Base-by-base conservation (phyloP, 2,888 invertebrate genomes). In the Allolobophora icterica region DNA sequence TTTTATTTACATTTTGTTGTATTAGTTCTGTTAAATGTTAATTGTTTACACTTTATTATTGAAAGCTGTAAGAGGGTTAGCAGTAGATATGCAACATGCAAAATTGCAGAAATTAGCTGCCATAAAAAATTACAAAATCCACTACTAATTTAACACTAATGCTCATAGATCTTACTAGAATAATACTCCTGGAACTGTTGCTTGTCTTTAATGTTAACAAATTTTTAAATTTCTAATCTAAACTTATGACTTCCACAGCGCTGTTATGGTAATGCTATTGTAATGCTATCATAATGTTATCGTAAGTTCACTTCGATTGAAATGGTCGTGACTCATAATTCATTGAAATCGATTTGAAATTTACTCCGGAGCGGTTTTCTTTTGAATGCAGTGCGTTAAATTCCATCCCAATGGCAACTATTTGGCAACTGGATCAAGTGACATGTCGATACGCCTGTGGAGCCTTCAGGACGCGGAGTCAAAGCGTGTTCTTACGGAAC, bases 391-490 rank as follows among this genome's bases (percentile, higher is more conserved):
- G 97, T 97, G 97, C 94, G 96, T 98, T n/a, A 97, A 97, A 94
- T 98, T 99, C 96, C 99, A 99, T 96, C 98, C 98, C 0, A 99
- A 98, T 95, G 97, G 97, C 93, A 97, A 97, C 93, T 98, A 99
- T 95, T 94, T 98, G 93, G 98, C 98, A 83, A 97, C 98, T 0
- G 98, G 98, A 21, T 98, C 98, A 3, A 97, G 97, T n/a, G 99
- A 99, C 96, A 97, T 97, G 94, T 97, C 97, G 84, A 97, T 98
- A 90, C 96, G 98, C 58, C 96, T 99, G 94, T 99, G 98, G 98
- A 97, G 97, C 93, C 96, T 98, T 91, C 97, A 97, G 92, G 97
- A 97, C 94, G 98, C 97, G 24, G 97, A 97, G 93, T 96, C 97
- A 90, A 97, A 98, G 92, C 96, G 99, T 91, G 96, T 98, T 84